These are phyloP conservation scores for Steinernema carpocapsae DNA, from an alignment of 2,888 invertebrate species.

Conservation along the genomic window DNA sequence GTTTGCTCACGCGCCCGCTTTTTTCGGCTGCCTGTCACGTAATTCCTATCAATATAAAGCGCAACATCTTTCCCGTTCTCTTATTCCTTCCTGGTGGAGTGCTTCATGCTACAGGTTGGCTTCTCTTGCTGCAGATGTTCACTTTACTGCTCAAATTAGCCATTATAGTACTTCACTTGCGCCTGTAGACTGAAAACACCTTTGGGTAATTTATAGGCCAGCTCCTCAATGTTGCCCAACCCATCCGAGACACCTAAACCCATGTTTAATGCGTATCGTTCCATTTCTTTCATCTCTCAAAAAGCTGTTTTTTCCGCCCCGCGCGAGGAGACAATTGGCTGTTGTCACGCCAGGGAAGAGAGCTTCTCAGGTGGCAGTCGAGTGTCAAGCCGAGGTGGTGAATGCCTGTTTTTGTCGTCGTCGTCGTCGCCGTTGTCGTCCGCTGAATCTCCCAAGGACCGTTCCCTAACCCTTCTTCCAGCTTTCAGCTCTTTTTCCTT, in stretches of 20 bases:
- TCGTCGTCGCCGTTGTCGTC: not conserved
- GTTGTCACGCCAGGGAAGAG: conserved; percentile 12
- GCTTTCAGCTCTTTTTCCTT: conserved; percentile 13
- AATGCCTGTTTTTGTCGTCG: conserved; percentile 24
- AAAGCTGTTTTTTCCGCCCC: conserved; percentile 5
- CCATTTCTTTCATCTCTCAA: conserved; percentile 20
- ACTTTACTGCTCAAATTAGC: too few relatives aligned
- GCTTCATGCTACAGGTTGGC: not conserved
- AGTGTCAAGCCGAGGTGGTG: conserved; percentile 32
- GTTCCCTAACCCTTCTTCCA: not conserved
- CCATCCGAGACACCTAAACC: not conserved
- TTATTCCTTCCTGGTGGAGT: not conserved
- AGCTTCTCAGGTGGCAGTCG: conserved; percentile 29
- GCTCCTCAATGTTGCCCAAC: too few relatives aligned
- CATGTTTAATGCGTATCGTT: not conserved
- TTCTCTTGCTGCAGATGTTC: not conserved
- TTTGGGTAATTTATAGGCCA: too few relatives aligned
- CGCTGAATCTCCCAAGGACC: not conserved
- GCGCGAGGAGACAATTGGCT: conserved; percentile 17
- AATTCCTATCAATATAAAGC: not conserved
- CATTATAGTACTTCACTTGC: too few relatives aligned
- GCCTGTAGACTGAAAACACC: too few relatives aligned
- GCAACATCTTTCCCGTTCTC: not conserved
- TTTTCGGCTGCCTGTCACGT: not conserved
- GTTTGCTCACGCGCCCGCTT: not conserved